A percentile compares a stretch with the other conserved stretches of the same genome.
Evolutionary conservation across 2,888 invertebrate genomes (phyloP).

Genomic region (Caenorhabditis sp.): DNA sequence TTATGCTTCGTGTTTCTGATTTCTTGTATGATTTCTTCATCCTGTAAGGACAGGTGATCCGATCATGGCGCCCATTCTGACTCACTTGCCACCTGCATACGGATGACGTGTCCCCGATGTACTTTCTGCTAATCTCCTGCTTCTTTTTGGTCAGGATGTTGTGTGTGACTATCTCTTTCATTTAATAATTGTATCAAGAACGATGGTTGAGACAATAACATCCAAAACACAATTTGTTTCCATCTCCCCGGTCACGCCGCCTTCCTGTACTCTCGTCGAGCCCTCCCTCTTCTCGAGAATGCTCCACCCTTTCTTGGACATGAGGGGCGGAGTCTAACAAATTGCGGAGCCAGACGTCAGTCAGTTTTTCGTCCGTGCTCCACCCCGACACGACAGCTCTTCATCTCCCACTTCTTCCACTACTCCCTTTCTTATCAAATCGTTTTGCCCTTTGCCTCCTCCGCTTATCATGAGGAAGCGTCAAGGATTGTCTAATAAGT

Average conservation of each 20-base stretch:
- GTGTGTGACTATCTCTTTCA: constrained; percentile 14
- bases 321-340: constrained; percentile 25
- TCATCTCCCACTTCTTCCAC: constrained; percentile 8
- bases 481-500: constrained; percentile 22
- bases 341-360: constrained; percentile 45
- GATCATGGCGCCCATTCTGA: constrained; percentile 3
- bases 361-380: constrained; percentile 25
- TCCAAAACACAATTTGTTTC: constrained; percentile 5
- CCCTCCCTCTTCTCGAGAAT: constrained; percentile 3
- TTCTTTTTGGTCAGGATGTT: constrained; percentile 13
- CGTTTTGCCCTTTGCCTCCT: constrained; percentile 37
- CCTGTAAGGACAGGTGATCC: not conserved
- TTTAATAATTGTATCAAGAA: not conserved
- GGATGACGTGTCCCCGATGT: constrained; percentile 24
- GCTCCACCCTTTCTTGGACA: constrained; percentile 26
- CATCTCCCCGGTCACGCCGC: not conserved
- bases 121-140: constrained; percentile 33
- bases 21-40: not conserved
- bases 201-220: not conserved
- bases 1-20: not conserved
- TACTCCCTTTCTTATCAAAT: constrained; percentile 31
- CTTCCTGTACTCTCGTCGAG: constrained; percentile 33
- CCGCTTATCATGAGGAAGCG: constrained; percentile 23
- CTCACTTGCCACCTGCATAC: constrained; percentile 16
- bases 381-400: constrained; percentile 5